Percentiles rank a stretch among this genome's conserved stretches.
Conservation (phyloP, 2,113 vertebrate species). For the Ceuthmochares aereus region DNA sequence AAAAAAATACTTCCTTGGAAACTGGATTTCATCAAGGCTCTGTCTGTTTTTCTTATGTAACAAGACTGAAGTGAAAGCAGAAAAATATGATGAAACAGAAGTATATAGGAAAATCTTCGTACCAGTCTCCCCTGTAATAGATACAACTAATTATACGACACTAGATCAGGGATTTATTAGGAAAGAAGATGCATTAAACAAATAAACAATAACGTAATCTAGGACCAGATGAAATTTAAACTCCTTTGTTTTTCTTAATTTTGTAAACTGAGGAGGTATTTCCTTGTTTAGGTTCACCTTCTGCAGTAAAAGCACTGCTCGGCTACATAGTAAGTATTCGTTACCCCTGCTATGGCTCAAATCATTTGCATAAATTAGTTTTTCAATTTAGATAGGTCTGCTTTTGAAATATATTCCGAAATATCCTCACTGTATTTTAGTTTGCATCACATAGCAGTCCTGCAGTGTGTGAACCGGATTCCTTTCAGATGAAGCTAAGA, state of each 20-base stretch:
- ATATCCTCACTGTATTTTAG: background rate
- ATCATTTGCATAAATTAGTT: rapidly evolving
- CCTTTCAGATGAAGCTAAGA: background rate
- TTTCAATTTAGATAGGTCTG: background rate
- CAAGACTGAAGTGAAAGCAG: background rate
- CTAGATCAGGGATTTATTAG: background rate
- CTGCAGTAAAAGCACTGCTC: background rate
- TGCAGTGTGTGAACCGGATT: background rate
- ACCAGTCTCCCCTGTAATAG: background rate
- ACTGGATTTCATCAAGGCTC: background rate
- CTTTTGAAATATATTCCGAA: background rate
- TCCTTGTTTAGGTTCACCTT: background rate
- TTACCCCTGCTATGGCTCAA: background rate
- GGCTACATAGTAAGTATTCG: background rate
- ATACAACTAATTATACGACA: background rate
- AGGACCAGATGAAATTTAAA: background rate
- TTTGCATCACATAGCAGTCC: rapidly evolving
- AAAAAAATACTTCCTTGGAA: background rate
- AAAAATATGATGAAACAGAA: background rate
- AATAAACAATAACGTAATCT: background rate
- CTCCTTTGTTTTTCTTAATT: background rate
- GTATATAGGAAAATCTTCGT: background rate
- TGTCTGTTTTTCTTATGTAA: background rate
- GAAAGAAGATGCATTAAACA: background rate
- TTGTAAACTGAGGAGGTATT: background rate